These are phyloP conservation scores for Acanthosepion pharaonis DNA, from an alignment of 2,888 invertebrate species.

Conservation along the genomic window DNA sequence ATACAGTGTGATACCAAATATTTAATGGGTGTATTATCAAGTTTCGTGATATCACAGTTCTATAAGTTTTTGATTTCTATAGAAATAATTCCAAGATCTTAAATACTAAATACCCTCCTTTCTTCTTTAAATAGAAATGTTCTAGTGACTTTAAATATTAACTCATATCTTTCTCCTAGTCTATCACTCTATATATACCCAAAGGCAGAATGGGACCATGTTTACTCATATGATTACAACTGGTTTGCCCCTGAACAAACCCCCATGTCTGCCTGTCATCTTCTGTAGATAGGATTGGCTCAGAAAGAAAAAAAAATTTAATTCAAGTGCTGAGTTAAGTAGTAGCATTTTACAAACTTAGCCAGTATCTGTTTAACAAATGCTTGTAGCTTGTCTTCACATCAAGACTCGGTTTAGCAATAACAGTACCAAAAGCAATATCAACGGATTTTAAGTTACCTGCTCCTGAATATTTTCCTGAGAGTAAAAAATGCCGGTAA, in stretches of 20 bases:
- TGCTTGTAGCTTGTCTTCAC: neutral
- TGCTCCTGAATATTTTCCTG: neutral
- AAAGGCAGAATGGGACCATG: neutral
- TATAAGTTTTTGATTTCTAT: neutral
- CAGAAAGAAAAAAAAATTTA: neutral
- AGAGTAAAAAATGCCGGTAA: neutral
- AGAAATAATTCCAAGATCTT: neutral
- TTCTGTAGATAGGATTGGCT: neutral
- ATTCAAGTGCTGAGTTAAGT: neutral
- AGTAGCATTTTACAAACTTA: neutral
- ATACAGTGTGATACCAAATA: conserved; percentile 8
- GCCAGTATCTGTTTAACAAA: neutral
- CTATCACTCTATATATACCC: neutral
- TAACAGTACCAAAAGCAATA: neutral
- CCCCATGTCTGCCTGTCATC: neutral
- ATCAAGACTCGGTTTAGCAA: neutral
- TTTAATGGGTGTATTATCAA: conserved; percentile 33
- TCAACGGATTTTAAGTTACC: neutral
- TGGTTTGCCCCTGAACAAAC: neutral
- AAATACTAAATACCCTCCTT: neutral
- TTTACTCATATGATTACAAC: neutral
- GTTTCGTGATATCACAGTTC: conserved; percentile 9
- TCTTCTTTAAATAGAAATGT: neutral
- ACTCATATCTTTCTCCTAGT: neutral
- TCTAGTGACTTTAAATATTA: neutral